Percentiles rank a stretch among this genome's conserved stretches.
Conservation (phyloP, 2,113 vertebrate genomes). For the Malurus melanocephalus region DNA sequence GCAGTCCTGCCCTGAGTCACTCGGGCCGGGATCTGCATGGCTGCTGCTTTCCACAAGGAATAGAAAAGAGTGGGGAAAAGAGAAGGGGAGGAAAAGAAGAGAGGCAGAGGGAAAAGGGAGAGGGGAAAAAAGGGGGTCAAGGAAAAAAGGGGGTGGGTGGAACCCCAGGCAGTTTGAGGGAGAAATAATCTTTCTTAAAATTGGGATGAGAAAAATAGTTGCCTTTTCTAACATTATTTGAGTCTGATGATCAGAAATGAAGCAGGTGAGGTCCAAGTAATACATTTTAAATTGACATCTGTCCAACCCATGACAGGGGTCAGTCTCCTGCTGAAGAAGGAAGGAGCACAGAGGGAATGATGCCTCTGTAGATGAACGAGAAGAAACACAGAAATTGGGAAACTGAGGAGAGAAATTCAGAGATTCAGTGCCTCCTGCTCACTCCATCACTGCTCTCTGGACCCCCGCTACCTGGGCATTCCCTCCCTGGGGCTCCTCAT, state of each 20-base stretch:
- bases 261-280: background rate
- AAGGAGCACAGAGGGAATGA: background rate
- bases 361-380: background rate
- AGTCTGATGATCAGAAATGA: background rate
- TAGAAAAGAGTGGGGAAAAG: background rate
- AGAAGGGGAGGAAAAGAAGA: background rate
- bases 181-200: background rate
- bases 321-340: background rate
- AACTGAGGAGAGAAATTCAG: background rate
- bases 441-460: accelerated
- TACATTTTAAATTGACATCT: background rate
- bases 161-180: background rate
- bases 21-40: accelerated
- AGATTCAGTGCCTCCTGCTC: accelerated
- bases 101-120: too few species aligned
- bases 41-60: background rate
- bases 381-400: background rate
- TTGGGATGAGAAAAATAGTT: background rate
- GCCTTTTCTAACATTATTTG: background rate
- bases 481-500: background rate
- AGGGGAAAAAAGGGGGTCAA: too few species aligned
- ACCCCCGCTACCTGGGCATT: too few species aligned
- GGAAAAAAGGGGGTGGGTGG: background rate
- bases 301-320: background rate
- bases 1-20: background rate